Evolutionary conservation across 2,888 invertebrate species (phyloP).

Genomic region (Stegana nigrithorax): DNA sequence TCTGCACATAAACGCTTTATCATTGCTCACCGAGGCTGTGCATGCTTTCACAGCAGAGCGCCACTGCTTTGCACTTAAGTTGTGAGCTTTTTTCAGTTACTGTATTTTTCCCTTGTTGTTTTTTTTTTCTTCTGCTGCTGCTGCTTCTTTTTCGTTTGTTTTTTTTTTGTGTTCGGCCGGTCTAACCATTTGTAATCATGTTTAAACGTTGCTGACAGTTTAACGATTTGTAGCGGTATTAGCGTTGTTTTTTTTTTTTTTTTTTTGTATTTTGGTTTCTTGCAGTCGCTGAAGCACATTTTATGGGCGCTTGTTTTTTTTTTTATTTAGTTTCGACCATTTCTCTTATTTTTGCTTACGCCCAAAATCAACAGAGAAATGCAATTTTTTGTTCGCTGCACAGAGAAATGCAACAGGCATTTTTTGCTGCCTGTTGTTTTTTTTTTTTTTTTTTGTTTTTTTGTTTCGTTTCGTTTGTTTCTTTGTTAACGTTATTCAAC

Average conservation of each 20-base stretch:
- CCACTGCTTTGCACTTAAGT: not conserved
- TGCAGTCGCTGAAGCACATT: too few relatives aligned
- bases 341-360: constrained; percentile 11
- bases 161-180: not conserved
- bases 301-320: constrained; percentile 25
- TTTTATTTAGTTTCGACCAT: constrained; percentile 20
- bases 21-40: too few relatives aligned
- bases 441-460: not conserved
- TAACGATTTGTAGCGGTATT: constrained; percentile 65
- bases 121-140: not conserved
- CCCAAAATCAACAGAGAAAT: not conserved
- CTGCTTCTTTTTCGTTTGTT: too few relatives aligned
- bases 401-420: constrained; percentile 51
- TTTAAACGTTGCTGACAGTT: constrained; percentile 64
- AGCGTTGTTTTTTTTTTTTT: constrained; percentile 39
- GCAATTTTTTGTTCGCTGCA: constrained; percentile 28
- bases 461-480: not conserved
- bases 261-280: constrained; percentile 7
- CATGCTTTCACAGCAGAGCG: too few relatives aligned
- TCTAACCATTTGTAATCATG: constrained; percentile 10
- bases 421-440: constrained; percentile 33
- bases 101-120: not conserved
- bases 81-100: not conserved
- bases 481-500: constrained; percentile 40
- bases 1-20: too few relatives aligned